Evolutionary conservation across 2,888 invertebrate genomes (phyloP), one percentile per base, ranked within the genome.

Genomic region (Agrotis ipsilon): DNA sequence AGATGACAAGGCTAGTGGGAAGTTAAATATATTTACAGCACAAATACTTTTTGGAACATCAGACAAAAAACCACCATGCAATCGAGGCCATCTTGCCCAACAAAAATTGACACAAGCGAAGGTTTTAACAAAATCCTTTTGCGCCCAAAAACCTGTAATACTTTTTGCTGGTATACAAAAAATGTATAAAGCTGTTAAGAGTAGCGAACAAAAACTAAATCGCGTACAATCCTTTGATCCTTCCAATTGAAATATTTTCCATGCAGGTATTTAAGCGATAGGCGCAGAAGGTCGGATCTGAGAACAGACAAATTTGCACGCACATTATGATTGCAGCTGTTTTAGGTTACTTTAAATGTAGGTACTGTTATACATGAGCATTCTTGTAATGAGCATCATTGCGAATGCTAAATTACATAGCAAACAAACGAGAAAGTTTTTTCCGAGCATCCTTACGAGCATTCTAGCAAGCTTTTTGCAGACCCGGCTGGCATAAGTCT

Each of bases 241-340:
- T 63, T 81, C 69, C 87, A 85, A 86, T 86, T 84, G 87, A 87
- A 87, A 89, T 86, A 87, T 89, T 89, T 84, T 75, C 82, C 82
- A 71, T 83, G 58, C 68, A 68, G 58, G 78, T 75, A 62, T 79
- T 74, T 64, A 48, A 48, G 43, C 43, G 1, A 39, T 27, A 21
- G 0, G 0, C 6, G 6, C 71, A 71, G 75, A 71, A 74, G 70
- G 21, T 1, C 4, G 0, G 3, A 1, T 46, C 3, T 1, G 19
- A 32, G 13, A 24, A 24, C 2, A 2, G 39, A 13, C 16, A 7
- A 14, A 68, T 14, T n/a, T 5, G 16, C 13, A 54, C 52, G 13
- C n/a, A 68, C 45, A 39, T 39, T 7, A 32, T 32, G 32, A 32
- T 1, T 32, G 32, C 32, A 32, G 32, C n/a, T n/a, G n/a, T n/a